Base-by-base conservation (phyloP, 2,113 vertebrate species). In the Sterna hirundo region DNA sequence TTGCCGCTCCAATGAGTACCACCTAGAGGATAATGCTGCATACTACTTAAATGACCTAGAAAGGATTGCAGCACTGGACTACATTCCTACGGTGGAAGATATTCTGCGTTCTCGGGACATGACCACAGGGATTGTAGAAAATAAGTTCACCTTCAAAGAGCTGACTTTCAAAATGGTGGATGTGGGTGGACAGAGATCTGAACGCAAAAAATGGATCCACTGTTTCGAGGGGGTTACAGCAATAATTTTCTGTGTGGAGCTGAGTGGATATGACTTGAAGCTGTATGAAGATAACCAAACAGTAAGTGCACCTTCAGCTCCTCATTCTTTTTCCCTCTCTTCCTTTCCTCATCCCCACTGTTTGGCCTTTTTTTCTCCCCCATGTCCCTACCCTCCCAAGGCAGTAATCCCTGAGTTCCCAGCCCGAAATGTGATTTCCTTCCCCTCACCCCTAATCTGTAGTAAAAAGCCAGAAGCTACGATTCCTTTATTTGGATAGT, bases 131-230 rank as follows among this genome's bases (percentile, higher is more conserved):
- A 99, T 99, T 51, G 99, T 99, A 97, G 99, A 99, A 98, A 99
- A 99, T 97, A 99, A 99, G 97, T 99, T 99, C 98, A 99, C 99
- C 97, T 99, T 99, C 98, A 99, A 99, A 98, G 99, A 99, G 98
- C 99, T 99, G 97, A 99, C 99, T 90, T 99, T 99, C 98, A 99
- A 99, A 98, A 99, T 99, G 99, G 99, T 99, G 86, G 99, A 99
- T 5, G 99, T 99, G 96, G 99, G 99, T 30, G 99, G 99, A 36
- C 99, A 99, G 97, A 98, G 99, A 64, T 99, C 99, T 1, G 99
- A 99, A 97, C 98, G 99, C 94, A 99, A 99, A 98, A 99, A 99
- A 97, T 99, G 99, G 99, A 99, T 99, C 98, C 99, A 99, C 97
- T 99, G 99, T 97, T 99, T 99, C 14, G 99, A 99, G 97, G 99